These are phyloP conservation scores for Polietes domitor DNA, from an alignment of 2,888 invertebrate genomes.

Conservation along the genomic window DNA sequence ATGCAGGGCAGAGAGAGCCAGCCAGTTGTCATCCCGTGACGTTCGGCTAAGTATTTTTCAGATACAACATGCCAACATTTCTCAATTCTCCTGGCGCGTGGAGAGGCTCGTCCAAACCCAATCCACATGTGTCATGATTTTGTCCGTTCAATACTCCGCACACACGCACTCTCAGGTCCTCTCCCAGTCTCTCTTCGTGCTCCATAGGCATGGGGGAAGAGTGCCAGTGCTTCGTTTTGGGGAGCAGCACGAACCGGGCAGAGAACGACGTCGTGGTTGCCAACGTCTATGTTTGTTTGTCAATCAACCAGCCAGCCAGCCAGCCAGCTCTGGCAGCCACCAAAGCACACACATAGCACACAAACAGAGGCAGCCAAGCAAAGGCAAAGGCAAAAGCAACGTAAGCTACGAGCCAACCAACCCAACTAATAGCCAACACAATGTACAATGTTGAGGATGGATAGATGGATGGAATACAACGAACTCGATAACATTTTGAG, in stretches of 20 bases:
- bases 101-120: slow-evolving; percentile 5
- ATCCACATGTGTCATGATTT: not conserved
- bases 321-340: slow-evolving; percentile 53
- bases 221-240: not conserved
- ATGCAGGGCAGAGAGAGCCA: not conserved
- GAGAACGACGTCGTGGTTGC: not conserved
- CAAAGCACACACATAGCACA: slow-evolving; percentile 51
- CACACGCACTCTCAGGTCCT: not conserved
- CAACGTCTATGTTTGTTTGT: slow-evolving; percentile 38
- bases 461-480: slow-evolving; percentile 78
- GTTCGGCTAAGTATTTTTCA: not conserved
- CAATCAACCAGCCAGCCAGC: slow-evolving; percentile 54
- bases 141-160: not conserved
- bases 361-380: slow-evolving; percentile 47
- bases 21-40: slow-evolving; percentile 2
- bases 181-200: not conserved
- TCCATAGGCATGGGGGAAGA: not conserved
- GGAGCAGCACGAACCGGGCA: slow-evolving; percentile 18
- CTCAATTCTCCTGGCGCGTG: not conserved
- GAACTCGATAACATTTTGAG: slow-evolving; percentile 81
- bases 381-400: slow-evolving; percentile 18
- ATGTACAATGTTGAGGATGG: slow-evolving; percentile 65
- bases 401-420: slow-evolving; percentile 44
- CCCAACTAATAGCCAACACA: slow-evolving; percentile 63
- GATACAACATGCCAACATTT: not conserved